A percentile compares a stretch with the other conserved stretches of the same genome.
Conservation (phyloP, 2,797 vertebrate species). For the Silurus aristotelis region DNA sequence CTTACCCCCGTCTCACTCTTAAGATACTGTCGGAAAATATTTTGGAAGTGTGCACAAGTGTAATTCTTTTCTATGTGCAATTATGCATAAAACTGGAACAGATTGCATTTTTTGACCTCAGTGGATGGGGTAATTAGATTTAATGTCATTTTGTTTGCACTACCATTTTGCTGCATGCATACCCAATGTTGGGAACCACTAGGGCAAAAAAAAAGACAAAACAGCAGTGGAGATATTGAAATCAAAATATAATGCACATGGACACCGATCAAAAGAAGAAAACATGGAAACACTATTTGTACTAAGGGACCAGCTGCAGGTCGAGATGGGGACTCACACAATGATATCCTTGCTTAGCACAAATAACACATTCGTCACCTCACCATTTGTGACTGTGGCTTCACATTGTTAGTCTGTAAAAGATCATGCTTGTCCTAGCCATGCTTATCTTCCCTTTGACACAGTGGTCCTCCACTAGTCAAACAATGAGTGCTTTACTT, state of each 20-base stretch:
- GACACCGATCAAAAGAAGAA: not conserved
- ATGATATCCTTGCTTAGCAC: not conserved
- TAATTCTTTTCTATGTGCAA: too few species aligned
- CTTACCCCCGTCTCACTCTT: too few species aligned
- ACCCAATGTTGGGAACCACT: too few species aligned
- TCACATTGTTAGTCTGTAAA: not conserved
- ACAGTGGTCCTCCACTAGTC: not conserved
- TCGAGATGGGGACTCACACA: not conserved
- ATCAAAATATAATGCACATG: not conserved
- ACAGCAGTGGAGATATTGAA: not conserved
- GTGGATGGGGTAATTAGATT: too few species aligned
- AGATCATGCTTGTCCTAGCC: not conserved
- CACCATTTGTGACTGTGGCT: not conserved
- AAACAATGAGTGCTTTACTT: not conserved
- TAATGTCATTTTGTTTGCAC: too few species aligned
- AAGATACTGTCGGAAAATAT: too few species aligned
- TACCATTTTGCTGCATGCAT: too few species aligned
- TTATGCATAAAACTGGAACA: too few species aligned
- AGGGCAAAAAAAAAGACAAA: not conserved
- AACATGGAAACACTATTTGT: not conserved
- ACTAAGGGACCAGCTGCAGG: not conserved
- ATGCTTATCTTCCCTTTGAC: not conserved
- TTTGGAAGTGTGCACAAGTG: too few species aligned
- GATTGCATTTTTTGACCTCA: too few species aligned
- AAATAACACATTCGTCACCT: not conserved